Base-by-base conservation (phyloP, 2,888 invertebrate species). In the Drosophila histrio region DNA sequence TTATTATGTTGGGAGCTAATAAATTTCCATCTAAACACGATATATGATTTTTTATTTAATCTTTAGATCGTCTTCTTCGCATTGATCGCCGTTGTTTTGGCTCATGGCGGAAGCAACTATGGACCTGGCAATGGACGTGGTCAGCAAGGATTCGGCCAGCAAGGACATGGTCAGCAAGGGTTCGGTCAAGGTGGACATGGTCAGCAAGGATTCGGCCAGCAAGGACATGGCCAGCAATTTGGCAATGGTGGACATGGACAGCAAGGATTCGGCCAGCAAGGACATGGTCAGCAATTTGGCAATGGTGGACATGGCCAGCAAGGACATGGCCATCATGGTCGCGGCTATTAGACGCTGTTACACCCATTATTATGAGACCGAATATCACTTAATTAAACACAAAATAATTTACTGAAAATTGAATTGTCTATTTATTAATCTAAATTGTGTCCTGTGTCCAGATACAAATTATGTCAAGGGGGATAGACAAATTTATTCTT, bases 1-100 rank as follows among this genome's bases (percentile, higher is more conserved):
- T 11, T 9, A 15, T 9, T 3, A 19, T 3, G 8, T 44, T 8
- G n/a, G 9, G 15, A 38, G 5, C 6, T 6, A 0, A 2, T 6
- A 0, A 2, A 11, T 21, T 6, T 13, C 1, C 9, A 1, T 7
- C 9, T 2, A 2, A 9, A 38, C 13, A 7, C 5, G 11, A 3
- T n/a, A 28, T 3, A 1, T 8, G n/a, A 3, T 30, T 30, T 8
- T 38, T 39, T 3, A 11, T 2, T 4, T 32, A 1, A 6, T 3
- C 30, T 43, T 6, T 7, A 88, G 79, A 77, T 86, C 43, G 52
- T 81, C 1, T 72, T 88, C 50, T 66, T 75, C 21, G 75, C 87
- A 0, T 22, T 86, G 50, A 67, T 86, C 54, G 89, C 82, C 22
- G 38, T 72, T 52, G 85, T 15, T 6, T 9, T 79, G 59, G 87